Conservation (phyloP, 2,797 vertebrate species). For the Odontamblyopus lacepedii region DNA sequence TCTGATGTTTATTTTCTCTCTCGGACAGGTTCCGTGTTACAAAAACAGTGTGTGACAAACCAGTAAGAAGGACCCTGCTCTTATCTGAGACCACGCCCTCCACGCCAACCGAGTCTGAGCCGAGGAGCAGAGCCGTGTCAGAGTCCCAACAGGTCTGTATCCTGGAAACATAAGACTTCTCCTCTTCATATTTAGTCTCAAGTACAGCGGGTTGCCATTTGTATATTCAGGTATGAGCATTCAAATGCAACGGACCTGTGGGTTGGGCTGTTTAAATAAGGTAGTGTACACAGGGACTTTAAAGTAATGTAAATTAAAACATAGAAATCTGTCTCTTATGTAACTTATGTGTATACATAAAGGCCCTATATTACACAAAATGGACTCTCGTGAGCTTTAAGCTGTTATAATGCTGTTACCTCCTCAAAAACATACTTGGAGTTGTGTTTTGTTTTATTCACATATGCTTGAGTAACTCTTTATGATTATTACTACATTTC, state of each 20-base stretch:
- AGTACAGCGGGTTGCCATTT: background rate
- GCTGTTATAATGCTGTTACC: too few species aligned
- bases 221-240: constrained; percentile 4
- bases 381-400: too few species aligned
- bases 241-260: background rate
- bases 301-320: too few species aligned
- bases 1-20: background rate
- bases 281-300: background rate
- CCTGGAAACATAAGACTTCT: background rate
- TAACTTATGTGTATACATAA: too few species aligned
- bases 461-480: too few species aligned
- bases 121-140: constrained; percentile 60
- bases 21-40: constrained; percentile 91
- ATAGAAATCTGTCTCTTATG: too few species aligned
- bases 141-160: constrained; percentile 76
- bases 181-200: background rate
- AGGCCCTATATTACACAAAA: too few species aligned
- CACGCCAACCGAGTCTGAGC: constrained; percentile 64
- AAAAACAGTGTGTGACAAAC: constrained; percentile 85
- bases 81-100: constrained; percentile 71
- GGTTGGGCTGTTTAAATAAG: background rate
- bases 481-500: too few species aligned
- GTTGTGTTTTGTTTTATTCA: too few species aligned
- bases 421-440: too few species aligned
- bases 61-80: constrained; percentile 78